Base-by-base conservation (phyloP, 2,888 invertebrate species). In the Gastrophysa polygoni region DNA sequence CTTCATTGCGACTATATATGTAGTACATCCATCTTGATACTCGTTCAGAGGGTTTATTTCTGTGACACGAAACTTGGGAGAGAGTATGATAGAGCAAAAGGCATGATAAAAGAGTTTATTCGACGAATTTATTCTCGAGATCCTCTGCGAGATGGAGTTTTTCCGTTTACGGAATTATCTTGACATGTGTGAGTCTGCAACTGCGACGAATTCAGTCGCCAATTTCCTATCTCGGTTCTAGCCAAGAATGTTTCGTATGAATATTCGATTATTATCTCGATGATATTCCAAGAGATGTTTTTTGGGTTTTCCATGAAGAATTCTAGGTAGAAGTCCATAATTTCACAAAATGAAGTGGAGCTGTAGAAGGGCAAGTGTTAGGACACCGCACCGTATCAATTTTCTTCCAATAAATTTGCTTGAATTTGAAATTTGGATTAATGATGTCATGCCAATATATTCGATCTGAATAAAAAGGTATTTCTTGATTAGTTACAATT, bases 21-120 rank as follows among this genome's bases (percentile, higher is more conserved):
- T 58, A 59, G 57, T 61, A 56, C 55, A 67, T 67, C 58, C 58
- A 62, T 67, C 67, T 64, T 67, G 63, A 64, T 67, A 64, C 59
- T 38, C 57, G 57, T 63, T 59, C 52, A 61, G 11, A 66, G 63
- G 63, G 63, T 66, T 66, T 63, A 63, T 57, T 66, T 57, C 50
- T 56, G 59, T 59, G 66, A 66, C 66, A 63, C 44, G 59, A 20
- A 32, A 32, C 32, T 32, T 10, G 32, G 32, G 49, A 57, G 58
- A 55, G 57, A 56, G 55, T 61, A 61, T 56, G 61, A 54, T 54
- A 58, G 49, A 59, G 61, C 61, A 66, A 66, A 61, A 54, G 38
- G 52, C 4, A 7, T 3, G 58, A 49, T 29, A 24, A 54, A 63
- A 49, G 32, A 56, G 60, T 55, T 62, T 60, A 38, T 38, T 38